Conservation (phyloP, 2,888 invertebrate genomes). For the Agapetus fuscipes region DNA sequence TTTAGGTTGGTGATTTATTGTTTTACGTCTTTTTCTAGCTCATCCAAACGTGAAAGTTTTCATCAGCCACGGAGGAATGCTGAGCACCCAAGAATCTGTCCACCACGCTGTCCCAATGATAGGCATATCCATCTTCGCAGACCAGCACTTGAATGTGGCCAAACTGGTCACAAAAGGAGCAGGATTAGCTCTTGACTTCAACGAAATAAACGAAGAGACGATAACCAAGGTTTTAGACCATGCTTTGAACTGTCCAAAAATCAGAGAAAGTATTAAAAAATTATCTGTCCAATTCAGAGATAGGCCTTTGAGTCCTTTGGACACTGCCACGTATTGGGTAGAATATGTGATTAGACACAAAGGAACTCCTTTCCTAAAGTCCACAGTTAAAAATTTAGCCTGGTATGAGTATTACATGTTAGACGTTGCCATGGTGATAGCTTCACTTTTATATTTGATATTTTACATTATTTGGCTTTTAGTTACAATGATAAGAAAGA, state of each 20-base stretch:
- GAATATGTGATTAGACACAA: conserved; percentile 19
- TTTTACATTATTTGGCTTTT: no score
- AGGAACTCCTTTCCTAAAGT: conserved; percentile 13
- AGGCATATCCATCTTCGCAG: conserved; percentile 31
- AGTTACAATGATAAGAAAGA: no score
- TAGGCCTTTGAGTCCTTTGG: conserved; percentile 11
- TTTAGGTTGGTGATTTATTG: conserved; percentile 25
- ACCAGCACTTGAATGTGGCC: conserved; percentile 31
- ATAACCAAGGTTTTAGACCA: conserved; percentile 24
- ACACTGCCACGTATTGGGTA: conserved; percentile 19
- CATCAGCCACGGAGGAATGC: conserved; percentile 30
- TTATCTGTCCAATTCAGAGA: conserved; percentile 13
- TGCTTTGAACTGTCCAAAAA: conserved; percentile 26
- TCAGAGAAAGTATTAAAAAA: conserved; percentile 10
- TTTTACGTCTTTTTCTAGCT: conserved; percentile 23
- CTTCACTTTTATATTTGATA: no score
- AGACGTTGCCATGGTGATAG: conserved; percentile 10
- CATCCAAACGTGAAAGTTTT: conserved; percentile 29
- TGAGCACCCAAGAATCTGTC: conserved; percentile 29
- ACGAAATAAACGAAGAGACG: conserved; percentile 25
- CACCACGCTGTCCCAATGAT: conserved; percentile 29
- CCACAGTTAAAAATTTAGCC: conserved; percentile 6
- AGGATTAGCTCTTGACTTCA: conserved; percentile 25
- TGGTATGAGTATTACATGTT: conserved; percentile 14
- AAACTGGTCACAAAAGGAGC: conserved; percentile 27